Base-by-base conservation (phyloP, 2,113 vertebrate genomes). In the Boleophthalmus pectinirostris region DNA sequence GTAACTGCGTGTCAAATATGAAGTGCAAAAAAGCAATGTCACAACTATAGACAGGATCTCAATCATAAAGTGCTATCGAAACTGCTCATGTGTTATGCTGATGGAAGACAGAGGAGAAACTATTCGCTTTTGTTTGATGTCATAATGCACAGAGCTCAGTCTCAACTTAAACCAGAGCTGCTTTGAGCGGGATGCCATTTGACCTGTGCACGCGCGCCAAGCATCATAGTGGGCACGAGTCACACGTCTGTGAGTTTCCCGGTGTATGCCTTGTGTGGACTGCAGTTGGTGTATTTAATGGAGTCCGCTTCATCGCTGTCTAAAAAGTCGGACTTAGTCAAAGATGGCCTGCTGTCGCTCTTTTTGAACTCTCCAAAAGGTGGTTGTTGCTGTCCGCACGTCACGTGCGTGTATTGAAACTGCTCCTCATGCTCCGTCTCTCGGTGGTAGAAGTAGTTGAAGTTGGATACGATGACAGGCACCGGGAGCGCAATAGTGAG, bases 401-500 rank as follows among this genome's bases (percentile, higher is more conserved):
- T 98, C 72, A 98, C 95, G 0, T 99, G 97, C 10, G 95, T 96
- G 77, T 98, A 98, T 84, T 96, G 95, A 61, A 94, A 91, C 77
- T 97, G 95, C 76, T 99, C 97, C 85, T 98, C 97, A 10, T 96
- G 95, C 79, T 98, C 97, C 0, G 96, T 97, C 92, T 98, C 96
- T 2, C 97, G 93, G 90, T 98, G 97, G 84, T 98, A 98, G 92
- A 98, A 98, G 92, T 98, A 98, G 91, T 97, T 97, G 90, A 98
- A 98, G 92, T 98, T 98, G 78, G 96, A 98, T 15, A 98, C 97
- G 0, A 98, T 98, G 75, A 98, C 96, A 0, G 97, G 97, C 0
- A 98, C 97, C 0, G 97, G 97, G 0, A 98, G 91, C 15, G 97
- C 97, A 3, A 98, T 98, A 79, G 97, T 98, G 1, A 98, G 89